phyloP scores from a whole-genome alignment of 92 coral and sea anemone genomes.

The Porites rus region DNA sequence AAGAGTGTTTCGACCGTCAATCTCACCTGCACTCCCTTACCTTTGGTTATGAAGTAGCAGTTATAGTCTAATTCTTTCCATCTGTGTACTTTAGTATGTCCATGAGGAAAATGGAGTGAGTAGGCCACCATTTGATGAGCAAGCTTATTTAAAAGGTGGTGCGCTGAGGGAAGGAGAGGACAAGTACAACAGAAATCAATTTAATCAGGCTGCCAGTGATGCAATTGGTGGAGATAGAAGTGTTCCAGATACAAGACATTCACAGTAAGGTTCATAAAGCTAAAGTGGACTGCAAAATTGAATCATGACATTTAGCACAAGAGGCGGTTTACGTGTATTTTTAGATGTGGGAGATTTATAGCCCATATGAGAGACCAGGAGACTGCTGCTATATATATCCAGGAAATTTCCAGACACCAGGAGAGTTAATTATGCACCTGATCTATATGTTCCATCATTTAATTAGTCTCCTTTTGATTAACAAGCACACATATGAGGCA shows the following conservation, averaged over 20 bases:
- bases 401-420: no score
- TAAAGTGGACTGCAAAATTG: not conserved
- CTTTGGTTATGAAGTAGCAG: not conserved
- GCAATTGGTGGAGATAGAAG: conserved; percentile 82
- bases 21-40: no score
- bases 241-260: conserved; percentile 94
- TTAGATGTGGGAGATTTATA: no score
- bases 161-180: conserved; percentile 88
- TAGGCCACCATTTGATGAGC: conserved; percentile 78
- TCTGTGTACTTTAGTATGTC: conserved; percentile 56
- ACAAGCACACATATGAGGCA: no score
- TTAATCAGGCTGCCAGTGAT: conserved; percentile 95
- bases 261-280: conserved; percentile 65
- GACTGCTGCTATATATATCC: no score
- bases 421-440: no score
- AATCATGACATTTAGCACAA: no score
- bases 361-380: no score
- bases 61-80: not conserved
- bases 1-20: no score
- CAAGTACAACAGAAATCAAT: conserved; percentile 86
- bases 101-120: conserved; percentile 77
- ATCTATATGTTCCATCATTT: no score
- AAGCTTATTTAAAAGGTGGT: conserved; percentile 71
- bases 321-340: no score
- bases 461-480: no score